These are phyloP conservation scores for Copidosoma aretas DNA, from an alignment of 2,888 invertebrate genomes.

Conservation along the genomic window DNA sequence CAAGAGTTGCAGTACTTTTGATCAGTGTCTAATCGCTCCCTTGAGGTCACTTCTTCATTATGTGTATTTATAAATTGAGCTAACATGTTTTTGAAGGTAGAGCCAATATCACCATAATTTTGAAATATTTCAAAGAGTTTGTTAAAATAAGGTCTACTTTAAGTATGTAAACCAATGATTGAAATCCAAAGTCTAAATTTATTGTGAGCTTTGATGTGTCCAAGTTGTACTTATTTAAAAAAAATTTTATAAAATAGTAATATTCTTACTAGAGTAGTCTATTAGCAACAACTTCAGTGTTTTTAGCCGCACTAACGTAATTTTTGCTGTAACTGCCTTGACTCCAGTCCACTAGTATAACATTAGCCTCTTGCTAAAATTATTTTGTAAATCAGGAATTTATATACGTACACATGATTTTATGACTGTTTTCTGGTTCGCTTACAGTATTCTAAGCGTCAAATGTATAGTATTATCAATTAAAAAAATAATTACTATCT, in stretches of 20 bases:
- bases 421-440: background rate
- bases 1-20: too few relatives aligned
- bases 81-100: too few relatives aligned
- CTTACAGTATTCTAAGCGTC: background rate
- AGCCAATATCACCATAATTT: too few relatives aligned
- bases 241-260: background rate
- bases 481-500: too few relatives aligned
- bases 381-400: background rate
- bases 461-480: too few relatives aligned
- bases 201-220: too few relatives aligned
- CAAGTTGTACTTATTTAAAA: background rate
- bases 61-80: too few relatives aligned
- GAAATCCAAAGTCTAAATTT: too few relatives aligned
- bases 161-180: too few relatives aligned
- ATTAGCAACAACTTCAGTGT: constrained; percentile 17
- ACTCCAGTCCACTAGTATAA: constrained; percentile 36
- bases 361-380: constrained; percentile 16
- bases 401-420: background rate
- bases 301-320: constrained; percentile 33
- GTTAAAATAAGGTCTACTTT: background rate
- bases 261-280: constrained; percentile 25
- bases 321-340: constrained; percentile 18
- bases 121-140: background rate
- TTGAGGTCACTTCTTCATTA: too few relatives aligned
- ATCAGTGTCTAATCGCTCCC: too few relatives aligned